phyloP scores from a whole-genome alignment of 2,888 invertebrate genomes.

The Tribolium freemani region DNA sequence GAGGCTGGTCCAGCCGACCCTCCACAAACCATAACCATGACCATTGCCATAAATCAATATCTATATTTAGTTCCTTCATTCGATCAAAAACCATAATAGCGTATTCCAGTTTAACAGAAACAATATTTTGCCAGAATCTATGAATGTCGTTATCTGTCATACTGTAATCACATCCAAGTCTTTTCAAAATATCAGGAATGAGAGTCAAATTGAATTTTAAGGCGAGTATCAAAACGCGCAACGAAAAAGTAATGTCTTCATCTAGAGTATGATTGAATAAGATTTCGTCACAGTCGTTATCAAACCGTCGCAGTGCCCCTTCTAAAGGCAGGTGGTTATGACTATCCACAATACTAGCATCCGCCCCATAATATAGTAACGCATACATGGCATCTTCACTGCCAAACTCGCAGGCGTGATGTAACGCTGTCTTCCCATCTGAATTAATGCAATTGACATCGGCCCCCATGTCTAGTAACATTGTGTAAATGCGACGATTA shows the following conservation, averaged over 20 bases:
- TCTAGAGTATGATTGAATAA: slow-evolving; percentile 6
- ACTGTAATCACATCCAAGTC: background rate
- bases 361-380: slow-evolving; percentile 5
- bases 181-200: background rate
- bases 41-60: no score
- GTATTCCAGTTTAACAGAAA: no score
- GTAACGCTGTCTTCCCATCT: background rate
- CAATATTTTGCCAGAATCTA: background rate
- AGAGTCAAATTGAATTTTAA: slow-evolving; percentile 1
- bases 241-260: background rate
- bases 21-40: no score
- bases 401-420: slow-evolving; percentile 7
- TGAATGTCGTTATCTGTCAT: background rate
- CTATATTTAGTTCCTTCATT: no score
- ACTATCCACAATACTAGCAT: background rate
- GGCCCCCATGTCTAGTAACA: slow-evolving; percentile 1
- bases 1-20: no score
- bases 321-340: background rate
- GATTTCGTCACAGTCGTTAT: background rate
- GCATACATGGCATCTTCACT: background rate
- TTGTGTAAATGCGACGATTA: background rate
- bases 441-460: background rate
- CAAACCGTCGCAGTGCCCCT: background rate
- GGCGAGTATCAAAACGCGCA: background rate
- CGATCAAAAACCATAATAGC: background rate